Conservation (phyloP, 2,888 invertebrate genomes). For the Rhabditophanes sp. region DNA sequence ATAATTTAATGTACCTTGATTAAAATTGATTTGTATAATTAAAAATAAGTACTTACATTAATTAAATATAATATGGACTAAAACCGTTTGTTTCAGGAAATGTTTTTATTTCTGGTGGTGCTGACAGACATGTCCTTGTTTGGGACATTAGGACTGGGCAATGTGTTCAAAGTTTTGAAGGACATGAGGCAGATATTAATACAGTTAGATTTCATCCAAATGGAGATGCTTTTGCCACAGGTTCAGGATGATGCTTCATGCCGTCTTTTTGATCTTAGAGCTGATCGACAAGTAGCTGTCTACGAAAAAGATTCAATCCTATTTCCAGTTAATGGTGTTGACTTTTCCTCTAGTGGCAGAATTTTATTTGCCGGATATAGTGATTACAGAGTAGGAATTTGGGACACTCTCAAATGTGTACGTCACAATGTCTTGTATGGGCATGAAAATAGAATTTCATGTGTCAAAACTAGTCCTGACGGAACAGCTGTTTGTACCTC, state of each 20-base stretch:
- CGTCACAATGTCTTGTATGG: constrained; percentile 41
- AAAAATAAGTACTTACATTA: no score
- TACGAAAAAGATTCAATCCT: constrained; percentile 91
- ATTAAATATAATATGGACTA: no score
- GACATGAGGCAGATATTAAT: constrained; percentile 93
- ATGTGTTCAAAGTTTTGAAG: constrained; percentile 94
- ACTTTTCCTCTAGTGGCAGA: constrained; percentile 85
- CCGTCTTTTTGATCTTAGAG: constrained; percentile 85
- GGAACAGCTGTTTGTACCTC: constrained; percentile 91
- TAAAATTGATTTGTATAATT: no score
- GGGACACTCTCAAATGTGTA: constrained; percentile 85
- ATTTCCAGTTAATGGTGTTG: constrained; percentile 91
- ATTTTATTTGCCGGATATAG: constrained; percentile 92
- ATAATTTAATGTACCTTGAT: no score
- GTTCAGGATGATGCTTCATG: constrained; percentile 96
- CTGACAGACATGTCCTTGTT: constrained; percentile 87
- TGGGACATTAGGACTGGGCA: constrained; percentile 98
- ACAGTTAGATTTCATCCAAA: constrained; percentile 94
- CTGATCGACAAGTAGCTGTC: constrained; percentile 86
- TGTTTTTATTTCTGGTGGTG: constrained; percentile 58
- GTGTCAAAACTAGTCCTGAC: constrained; percentile 65
- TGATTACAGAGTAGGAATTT: constrained; percentile 92
- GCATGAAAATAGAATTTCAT: constrained; percentile 43
- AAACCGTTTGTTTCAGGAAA: no score
- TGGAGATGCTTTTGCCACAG: constrained; percentile 93